Conservation (phyloP, 2,797 vertebrate species). For the Esox masquinongy region DNA sequence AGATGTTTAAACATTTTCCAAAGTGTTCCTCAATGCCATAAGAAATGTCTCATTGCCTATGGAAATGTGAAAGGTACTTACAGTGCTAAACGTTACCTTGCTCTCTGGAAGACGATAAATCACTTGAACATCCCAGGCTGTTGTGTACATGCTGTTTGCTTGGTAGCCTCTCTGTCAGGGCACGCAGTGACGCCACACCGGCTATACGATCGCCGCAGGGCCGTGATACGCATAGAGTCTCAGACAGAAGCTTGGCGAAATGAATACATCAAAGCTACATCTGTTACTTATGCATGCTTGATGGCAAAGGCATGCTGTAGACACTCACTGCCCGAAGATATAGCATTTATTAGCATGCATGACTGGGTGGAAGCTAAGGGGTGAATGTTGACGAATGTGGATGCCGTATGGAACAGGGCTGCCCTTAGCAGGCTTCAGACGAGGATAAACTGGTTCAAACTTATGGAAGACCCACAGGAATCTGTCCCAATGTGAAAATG, state of each 20-base stretch:
- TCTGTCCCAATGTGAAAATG: not conserved
- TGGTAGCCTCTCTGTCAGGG: not conserved
- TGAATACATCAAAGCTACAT: constrained; percentile 69
- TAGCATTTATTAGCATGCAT: constrained; percentile 46
- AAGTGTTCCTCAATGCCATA: not conserved
- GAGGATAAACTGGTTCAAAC: not conserved
- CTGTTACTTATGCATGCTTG: constrained; percentile 70
- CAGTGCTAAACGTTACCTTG: constrained; percentile 1
- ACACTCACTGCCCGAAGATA: constrained; percentile 41
- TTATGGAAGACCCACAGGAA: not conserved
- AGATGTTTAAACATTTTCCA: not conserved
- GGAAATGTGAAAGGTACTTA: not conserved
- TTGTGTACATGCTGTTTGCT: constrained; percentile 10
- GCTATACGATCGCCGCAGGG: not conserved
- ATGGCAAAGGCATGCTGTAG: constrained; percentile 59
- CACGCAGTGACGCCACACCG: not conserved
- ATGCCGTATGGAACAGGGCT: not conserved
- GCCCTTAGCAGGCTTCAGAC: not conserved
- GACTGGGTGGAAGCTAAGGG: constrained; percentile 34
- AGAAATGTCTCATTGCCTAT: not conserved
- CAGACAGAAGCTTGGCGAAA: constrained; percentile 15
- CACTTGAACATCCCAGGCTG: constrained; percentile 5
- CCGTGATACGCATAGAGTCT: not conserved
- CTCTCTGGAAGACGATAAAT: constrained; percentile 11
- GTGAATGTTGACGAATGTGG: constrained; percentile 2